Base-by-base conservation (phyloP, 2,888 invertebrate genomes). In the Lycocerus yunnanus region DNA sequence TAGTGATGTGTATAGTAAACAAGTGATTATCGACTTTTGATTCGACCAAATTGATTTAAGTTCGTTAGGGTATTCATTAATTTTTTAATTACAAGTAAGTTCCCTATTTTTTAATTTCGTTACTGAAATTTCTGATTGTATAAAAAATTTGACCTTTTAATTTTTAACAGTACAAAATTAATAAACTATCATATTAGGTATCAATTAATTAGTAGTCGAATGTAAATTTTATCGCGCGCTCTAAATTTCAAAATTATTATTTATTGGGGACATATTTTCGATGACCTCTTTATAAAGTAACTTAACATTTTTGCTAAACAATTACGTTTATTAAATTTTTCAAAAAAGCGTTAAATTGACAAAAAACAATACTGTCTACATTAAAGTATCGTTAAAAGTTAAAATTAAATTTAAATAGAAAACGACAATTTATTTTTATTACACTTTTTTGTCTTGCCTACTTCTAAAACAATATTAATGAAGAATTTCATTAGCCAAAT, bases 1-100 rank as follows among this genome's bases (percentile, higher is more conserved):
- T 16, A 63, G 61, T 63, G 61, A 63, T 63, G 61, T 63, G 61
- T 20, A 63, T 20, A 63, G 61, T 63, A 63, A 43, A 63, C 20
- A 63, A 63, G 61, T 63, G 61, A 63, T 63, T 63, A 63, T 63
- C 20, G 16, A 63, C 61, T 18, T 63, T 63, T 63, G 61, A 63
- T 18, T 63, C n/a, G n/a, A 18, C 60, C 20, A 20, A 18, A 63
- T 16, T 63, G 16, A 15, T n/a, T 63, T 13, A 63, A 63, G 61
- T 63, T 63, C 4, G 16, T 63, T 16, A n/a, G 61, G 16, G 16
- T 63, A 63, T n/a, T 63, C 16, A 9, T 18, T 63, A 63, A 63
- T 10, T 63, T 18, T 20, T n/a, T 63, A 63, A 63, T 18, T 63
- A 20, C 61, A 63, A 11, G 61, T 63, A 63, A 63, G 61, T 63